These are phyloP conservation scores for Chloroceryle amazona DNA, from an alignment of 2,797 vertebrate genomes.

Conservation along the genomic window DNA sequence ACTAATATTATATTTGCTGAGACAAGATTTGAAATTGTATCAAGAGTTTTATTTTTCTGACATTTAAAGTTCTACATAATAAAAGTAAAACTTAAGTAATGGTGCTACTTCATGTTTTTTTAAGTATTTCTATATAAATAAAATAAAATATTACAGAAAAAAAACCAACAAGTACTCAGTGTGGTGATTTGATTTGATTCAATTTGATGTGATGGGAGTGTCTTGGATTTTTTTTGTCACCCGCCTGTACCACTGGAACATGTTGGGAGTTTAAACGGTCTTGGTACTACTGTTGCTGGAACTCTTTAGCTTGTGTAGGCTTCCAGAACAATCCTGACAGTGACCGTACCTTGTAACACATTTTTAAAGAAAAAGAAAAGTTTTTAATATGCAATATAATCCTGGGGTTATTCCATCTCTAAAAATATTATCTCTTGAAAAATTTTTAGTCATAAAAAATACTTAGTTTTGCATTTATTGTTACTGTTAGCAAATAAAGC, in stretches of 20 bases:
- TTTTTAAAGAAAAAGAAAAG: background rate
- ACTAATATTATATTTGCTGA: slow-evolving; percentile 99
- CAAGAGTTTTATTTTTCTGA: slow-evolving; percentile 99
- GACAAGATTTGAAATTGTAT: slow-evolving; percentile 99
- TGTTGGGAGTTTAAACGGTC: background rate
- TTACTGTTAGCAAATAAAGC: background rate
- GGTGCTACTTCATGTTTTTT: slow-evolving; percentile 99
- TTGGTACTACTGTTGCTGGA: background rate
- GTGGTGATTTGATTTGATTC: slow-evolving; percentile 73
- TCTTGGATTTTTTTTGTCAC: background rate
- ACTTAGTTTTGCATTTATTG: background rate
- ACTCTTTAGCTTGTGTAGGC: background rate
- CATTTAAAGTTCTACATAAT: slow-evolving; percentile 99
- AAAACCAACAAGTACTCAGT: slow-evolving; percentile 67
- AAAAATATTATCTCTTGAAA: background rate
- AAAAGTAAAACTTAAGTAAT: slow-evolving; percentile 98
- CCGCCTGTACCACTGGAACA: background rate
- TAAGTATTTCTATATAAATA: slow-evolving; percentile 99
- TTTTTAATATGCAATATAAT: background rate
- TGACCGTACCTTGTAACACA: rapidly evolving
- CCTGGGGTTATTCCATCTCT: background rate
- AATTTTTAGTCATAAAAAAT: background rate
- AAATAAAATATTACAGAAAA: slow-evolving; percentile 95
- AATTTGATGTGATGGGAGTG: background rate
- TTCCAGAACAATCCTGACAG: background rate